phyloP scores from a whole-genome alignment of 2,888 invertebrate species.

The Ophioninae sp. region DNA sequence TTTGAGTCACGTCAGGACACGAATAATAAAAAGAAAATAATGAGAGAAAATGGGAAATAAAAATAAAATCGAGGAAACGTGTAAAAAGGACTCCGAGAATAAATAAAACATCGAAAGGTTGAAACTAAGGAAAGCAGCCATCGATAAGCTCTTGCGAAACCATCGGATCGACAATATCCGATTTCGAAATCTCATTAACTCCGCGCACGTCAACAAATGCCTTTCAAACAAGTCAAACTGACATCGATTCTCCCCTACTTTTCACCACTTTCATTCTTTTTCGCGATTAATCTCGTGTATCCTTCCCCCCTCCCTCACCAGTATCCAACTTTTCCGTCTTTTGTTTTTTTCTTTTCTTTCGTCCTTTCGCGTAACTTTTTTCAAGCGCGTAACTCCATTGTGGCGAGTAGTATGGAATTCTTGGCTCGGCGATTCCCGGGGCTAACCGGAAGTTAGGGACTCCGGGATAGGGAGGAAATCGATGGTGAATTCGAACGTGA shows the following conservation, averaged over 20 bases:
- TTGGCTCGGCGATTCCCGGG: constrained; percentile 17
- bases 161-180: background rate
- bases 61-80: background rate
- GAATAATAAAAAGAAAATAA: too few species aligned
- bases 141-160: background rate
- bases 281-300: background rate
- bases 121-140: background rate
- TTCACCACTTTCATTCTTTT: background rate
- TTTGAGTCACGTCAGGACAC: too few species aligned
- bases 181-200: constrained; percentile 7
- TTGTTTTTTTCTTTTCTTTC: background rate
- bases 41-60: background rate
- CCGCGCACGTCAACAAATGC: background rate
- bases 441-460: constrained; percentile 30
- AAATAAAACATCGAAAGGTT: background rate
- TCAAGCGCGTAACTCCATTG: constrained; percentile 22
- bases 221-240: background rate
- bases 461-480: constrained; percentile 23
- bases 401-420: constrained; percentile 10
- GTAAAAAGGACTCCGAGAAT: background rate
- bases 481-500: constrained; percentile 25
- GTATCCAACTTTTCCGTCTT: background rate
- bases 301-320: background rate
- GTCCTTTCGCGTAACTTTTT: background rate
- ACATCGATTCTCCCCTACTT: background rate